Base-by-base conservation (phyloP, 1,140 invertebrate species). In the Drosophila suzukii region DNA sequence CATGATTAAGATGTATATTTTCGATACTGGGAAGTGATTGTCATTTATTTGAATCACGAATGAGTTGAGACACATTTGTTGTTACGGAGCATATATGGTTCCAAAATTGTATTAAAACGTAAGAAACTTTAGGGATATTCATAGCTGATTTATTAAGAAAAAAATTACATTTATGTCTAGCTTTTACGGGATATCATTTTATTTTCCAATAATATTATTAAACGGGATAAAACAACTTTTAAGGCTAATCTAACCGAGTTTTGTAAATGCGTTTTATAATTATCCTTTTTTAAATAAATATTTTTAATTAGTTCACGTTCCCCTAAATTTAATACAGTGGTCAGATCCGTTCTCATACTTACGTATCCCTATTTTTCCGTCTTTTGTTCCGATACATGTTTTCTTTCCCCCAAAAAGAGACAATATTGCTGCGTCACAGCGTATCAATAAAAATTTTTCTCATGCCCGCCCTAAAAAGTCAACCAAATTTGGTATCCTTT, bases 371-470 rank as follows among this genome's bases (percentile, higher is more conserved):
- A 15, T 5, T 10, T 36, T 32, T 0, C 3, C 4, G 15, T 34
- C 44, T 41, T 43, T 62, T 67, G 46, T 67, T 62, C 1, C 13
- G 13, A 24, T 39, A 62, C 13, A 6, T 20, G 36, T 44, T 67
- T 55, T 36, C 24, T 39, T 56, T 54, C 24, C 39, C 34, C 17
- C 17, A 39, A 47, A 53, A 46, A 57, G 38, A 39, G 3, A 43
- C 38, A 24, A 27, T 15, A 36, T 27, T 63, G 67, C 78, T 88
- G 83, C 83, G 83, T 74, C 76, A 84, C 62, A 89, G 55, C 7
- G 36, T 56, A 89, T 84, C 80, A 89, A 89, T 89, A 89, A 89
- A 89, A 89, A n/a, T 41, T 84, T 81, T 89, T 89, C 84, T 89
- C 84, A 89, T 74, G 80, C 39, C 70, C 57, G 67, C 56, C 59